Base-by-base conservation (phyloP, 2,797 vertebrate genomes). In the Pterois miles region DNA sequence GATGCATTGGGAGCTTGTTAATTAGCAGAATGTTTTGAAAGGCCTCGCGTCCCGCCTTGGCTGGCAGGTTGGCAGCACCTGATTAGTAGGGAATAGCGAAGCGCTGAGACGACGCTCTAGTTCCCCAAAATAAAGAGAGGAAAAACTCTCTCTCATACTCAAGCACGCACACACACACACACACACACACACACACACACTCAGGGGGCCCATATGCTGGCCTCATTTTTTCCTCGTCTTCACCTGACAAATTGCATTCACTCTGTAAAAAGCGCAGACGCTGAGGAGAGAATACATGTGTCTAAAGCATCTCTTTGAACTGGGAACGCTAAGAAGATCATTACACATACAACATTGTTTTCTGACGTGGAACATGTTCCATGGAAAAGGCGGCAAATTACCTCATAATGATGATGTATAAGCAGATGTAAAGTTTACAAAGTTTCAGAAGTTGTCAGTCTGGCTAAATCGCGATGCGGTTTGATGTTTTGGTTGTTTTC, bases 21-120 rank as follows among this genome's bases (percentile, higher is more conserved):
- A 95, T 95, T 95, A 95, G 93, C 88, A 67, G 88, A 83, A 82
- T 86, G 90, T 92, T 93, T 93, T 93, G 92, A 94, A 94, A 93
- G 89, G 87, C 85, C 89, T 90, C 33, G 69, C 86, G 80, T 94
- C 87, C 88, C 83, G 83, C 76, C 89, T 93, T 89, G 91, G 92
- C 93, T 95, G 95, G 93, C 95, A 95, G 95, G 93, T 95, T 94
- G 95, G 94, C 93, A 94, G 94, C 86, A 92, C 92, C 93, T 94
- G 93, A 95, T 95, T 95, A 95, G 91, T 86, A 71, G 86, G 92
- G 88, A 92, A 93, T 77, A 87, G 89, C 62, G 71, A 93, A 91
- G 81, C 82, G 69, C 86, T 87, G 89, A 92, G 88, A 91, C 84
- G 74, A 88, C 75, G 88, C 88, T 92, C 88, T 87, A 88, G 84